These are phyloP conservation scores for Temnothorax ravouxi DNA, from an alignment of 2,888 invertebrate genomes.

Conservation along the genomic window DNA sequence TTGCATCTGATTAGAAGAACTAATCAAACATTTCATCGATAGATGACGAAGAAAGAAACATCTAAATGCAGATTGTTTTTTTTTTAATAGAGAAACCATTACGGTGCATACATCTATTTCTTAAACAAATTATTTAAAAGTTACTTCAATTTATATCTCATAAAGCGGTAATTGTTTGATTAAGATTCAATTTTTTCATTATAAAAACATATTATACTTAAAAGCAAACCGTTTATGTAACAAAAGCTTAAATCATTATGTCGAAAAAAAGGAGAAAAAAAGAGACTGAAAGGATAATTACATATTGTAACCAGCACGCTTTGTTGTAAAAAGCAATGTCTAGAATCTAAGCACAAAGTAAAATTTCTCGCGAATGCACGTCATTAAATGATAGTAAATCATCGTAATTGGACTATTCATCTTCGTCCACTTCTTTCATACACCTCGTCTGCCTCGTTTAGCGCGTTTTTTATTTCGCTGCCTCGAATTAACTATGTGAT, in stretches of 20 bases:
- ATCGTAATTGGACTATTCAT: slow-evolving; percentile 61
- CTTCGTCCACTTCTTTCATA: slow-evolving; percentile 55
- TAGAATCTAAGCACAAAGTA: background rate
- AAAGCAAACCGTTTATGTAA: background rate
- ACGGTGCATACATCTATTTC: background rate
- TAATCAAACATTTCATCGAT: slow-evolving; percentile 49
- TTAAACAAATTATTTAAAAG: background rate
- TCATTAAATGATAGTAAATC: slow-evolving; percentile 65
- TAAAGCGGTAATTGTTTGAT: background rate
- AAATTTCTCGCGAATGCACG: slow-evolving; percentile 5
- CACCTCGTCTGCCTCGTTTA: slow-evolving; percentile 39
- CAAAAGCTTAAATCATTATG: background rate
- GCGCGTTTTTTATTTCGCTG: background rate
- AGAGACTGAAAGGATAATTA: background rate
- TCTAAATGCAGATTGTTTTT: background rate
- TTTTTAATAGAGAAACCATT: background rate
- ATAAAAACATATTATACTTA: background rate
- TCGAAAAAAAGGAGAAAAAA: background rate
- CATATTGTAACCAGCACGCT: background rate
- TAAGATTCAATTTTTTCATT: background rate
- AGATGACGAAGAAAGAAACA: background rate
- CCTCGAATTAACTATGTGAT: slow-evolving; percentile 16
- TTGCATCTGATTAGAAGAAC: slow-evolving; percentile 58
- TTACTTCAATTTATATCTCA: background rate
- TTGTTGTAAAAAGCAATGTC: slow-evolving; percentile 6